Base-by-base conservation (phyloP, 2,888 invertebrate species). In the Agrilus mali region DNA sequence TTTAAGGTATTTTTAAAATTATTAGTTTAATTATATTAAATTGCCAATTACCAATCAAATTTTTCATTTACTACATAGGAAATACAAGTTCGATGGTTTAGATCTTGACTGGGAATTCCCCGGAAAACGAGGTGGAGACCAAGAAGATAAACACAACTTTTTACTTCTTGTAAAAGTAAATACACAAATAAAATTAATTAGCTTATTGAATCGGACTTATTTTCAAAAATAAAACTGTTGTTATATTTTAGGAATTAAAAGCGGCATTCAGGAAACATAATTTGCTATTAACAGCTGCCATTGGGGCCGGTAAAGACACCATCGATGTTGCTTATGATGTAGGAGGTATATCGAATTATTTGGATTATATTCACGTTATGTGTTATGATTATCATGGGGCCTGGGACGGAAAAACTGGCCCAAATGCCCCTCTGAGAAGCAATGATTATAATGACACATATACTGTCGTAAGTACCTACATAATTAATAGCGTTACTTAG, bases 61-160 rank as follows among this genome's bases (percentile, higher is more conserved):
- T 33, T 36, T 15, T 13, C 10, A 15, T 10, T 36, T 50, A 47
- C 50, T 52, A 67, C 71, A n/a, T 64, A 83, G 82, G 40, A 74
- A 75, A 52, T 76, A 81, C 61, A 73, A 75, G 41, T 86, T 87
- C 54, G 82, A 86, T 52, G 86, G 86, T 0, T 63, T 87, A 20
- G 86, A 87, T 56, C 59, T 85, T 53, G 88, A 88, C 58, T 89
- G 89, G 89, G 88, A 89, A 61, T 89, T 84, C 58, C 89, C 89
- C 0, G 77, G 78, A 8, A 77, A 79, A 55, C 73, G 89, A 52
- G 87, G 83, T 0, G 90, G 90, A 0, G 67, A 64, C 7, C 77
- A 82, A 0, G 67, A 73, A 8, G 90, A 92, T 59, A 84, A 81
- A 55, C 72, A 75, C 34, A 88, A 88, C 60, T 90, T 86, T 55